Base-by-base conservation (phyloP, 2,113 vertebrate genomes). In the Lucifuga dentata region DNA sequence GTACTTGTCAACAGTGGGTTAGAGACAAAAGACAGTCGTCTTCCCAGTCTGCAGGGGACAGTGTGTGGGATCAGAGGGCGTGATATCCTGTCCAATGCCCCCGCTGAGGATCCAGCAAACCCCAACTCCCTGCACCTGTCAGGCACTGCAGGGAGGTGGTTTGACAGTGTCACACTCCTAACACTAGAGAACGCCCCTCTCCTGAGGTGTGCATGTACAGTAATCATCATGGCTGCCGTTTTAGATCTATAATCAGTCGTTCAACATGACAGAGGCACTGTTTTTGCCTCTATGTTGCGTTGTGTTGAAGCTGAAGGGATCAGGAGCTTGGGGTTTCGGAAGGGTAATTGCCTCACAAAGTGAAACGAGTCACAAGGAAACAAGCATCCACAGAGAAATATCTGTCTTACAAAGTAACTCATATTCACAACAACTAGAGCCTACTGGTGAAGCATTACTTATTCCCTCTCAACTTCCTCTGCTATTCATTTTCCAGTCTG, bases 21-120 rank as follows among this genome's bases (percentile, higher is more conserved):
- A 63, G 68, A 86, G 78, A 91, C 83, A 92, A 92, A 92, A 88
- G 89, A 81, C 83, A 88, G 83, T 61, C 81, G 49, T 90, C 91
- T 88, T 88, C 80, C 35, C 24, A 80, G 76, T 86, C 89, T 52
- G 86, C 90, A 90, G 90, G 89, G 90, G 89, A 91, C 76, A 86
- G 79, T 70, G 81, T 83, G 75, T 66, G 63, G 84, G 84, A 91
- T 90, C 86, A 83, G 84, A 87, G 82, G 78, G 88, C 76, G 78
- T 90, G 89, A 84, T 89, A 87, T 82, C 80, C 87, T 76, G 80
- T 86, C 84, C 85, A 76, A 83, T 76, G 77, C 81, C 85, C 91
- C 86, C 38, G 80, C 78, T 86, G 81, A 77, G 82, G 72, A 84
- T 83, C 76, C 68, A 80, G 81, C 87, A 76, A 83, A 69, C 79